Conservation (phyloP, 37 sponge, comb jelly and placozoan genomes). For the Ianthella basta region DNA sequence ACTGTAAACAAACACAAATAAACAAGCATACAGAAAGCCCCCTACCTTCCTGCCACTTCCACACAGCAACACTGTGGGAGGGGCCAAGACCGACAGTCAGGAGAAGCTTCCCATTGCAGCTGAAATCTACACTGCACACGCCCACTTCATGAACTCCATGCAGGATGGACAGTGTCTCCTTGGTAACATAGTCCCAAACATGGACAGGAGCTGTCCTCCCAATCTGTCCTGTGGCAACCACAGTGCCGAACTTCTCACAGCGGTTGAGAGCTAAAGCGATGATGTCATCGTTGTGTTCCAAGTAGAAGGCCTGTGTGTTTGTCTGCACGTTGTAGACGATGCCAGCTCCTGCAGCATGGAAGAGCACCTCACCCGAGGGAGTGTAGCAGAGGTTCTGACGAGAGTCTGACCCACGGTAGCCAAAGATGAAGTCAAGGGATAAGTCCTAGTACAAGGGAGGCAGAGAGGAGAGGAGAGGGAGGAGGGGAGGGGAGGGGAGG, state of each 20-base stretch:
- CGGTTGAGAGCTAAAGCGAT: slow-evolving; percentile 75
- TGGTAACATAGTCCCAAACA: slow-evolving; percentile 87
- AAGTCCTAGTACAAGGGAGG: slow-evolving; percentile 61
- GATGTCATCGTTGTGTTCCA: slow-evolving; percentile 98
- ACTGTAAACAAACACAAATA: background rate
- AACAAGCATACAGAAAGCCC: background rate
- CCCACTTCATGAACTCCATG: slow-evolving; percentile 90
- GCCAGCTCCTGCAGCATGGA: slow-evolving; percentile 93
- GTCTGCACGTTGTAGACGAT: slow-evolving; percentile 80
- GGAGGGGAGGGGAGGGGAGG: background rate
- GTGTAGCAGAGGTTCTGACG: slow-evolving; percentile 87
- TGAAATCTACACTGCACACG: slow-evolving; percentile 93
- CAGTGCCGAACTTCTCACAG: slow-evolving; percentile 51
- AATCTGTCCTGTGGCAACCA: slow-evolving; percentile 88
- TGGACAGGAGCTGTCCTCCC: slow-evolving; percentile 86
- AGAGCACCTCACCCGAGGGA: slow-evolving; percentile 73
- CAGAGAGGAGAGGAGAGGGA: background rate
- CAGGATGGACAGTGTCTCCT: slow-evolving; percentile 92
- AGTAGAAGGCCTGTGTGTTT: slow-evolving; percentile 85
- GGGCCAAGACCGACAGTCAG: slow-evolving; percentile 90
- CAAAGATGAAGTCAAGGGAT: slow-evolving; percentile 85
- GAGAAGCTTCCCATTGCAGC: slow-evolving; percentile 87
- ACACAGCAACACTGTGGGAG: slow-evolving; percentile 79
- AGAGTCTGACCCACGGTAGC: slow-evolving; percentile 96
- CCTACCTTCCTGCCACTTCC: slow-evolving; percentile 92